These are phyloP conservation scores for Endomychus coccineus DNA, from an alignment of 2,888 invertebrate genomes.

Conservation along the genomic window DNA sequence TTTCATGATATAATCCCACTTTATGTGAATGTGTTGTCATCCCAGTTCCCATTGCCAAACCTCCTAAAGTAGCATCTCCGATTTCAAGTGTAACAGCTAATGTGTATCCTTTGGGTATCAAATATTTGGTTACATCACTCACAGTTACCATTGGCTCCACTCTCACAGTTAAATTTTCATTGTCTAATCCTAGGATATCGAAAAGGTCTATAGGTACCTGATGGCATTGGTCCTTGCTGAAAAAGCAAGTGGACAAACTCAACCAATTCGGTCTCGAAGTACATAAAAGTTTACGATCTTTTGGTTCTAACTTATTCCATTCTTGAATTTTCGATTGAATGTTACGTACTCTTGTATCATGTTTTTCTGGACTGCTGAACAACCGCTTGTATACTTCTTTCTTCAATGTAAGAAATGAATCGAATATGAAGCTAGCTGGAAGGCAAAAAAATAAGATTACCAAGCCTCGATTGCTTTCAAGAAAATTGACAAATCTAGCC, in stretches of 20 bases:
- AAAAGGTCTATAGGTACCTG: constrained; percentile 56
- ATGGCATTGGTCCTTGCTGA: constrained; percentile 56
- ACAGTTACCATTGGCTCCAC: constrained; percentile 65
- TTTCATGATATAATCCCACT: constrained; percentile 64
- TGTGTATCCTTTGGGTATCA: constrained; percentile 59
- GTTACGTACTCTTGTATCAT: constrained; percentile 44
- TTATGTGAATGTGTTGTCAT: constrained; percentile 70
- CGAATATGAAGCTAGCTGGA: constrained; percentile 59
- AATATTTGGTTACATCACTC: constrained; percentile 55
- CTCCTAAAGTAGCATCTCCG: constrained; percentile 61
- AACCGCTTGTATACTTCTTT: constrained; percentile 40
- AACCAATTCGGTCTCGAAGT: constrained; percentile 64
- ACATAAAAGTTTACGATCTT: constrained; percentile 51
- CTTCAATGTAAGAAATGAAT: constrained; percentile 42
- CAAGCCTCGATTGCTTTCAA: constrained; percentile 56
- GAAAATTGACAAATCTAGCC: constrained; percentile 44
- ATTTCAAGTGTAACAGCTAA: constrained; percentile 62
- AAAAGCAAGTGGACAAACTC: constrained; percentile 60
- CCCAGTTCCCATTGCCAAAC: constrained; percentile 62
- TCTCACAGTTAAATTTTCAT: constrained; percentile 49
- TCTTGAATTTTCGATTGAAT: constrained; percentile 49
- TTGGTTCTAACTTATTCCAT: constrained; percentile 48
- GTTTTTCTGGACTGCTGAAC: constrained; percentile 41
- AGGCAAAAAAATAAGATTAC: constrained; percentile 59
- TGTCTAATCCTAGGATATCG: constrained; percentile 54